These are phyloP conservation scores for Platorchestia sp. DNA, from an alignment of 1,140 invertebrate species.

Conservation along the genomic window DNA sequence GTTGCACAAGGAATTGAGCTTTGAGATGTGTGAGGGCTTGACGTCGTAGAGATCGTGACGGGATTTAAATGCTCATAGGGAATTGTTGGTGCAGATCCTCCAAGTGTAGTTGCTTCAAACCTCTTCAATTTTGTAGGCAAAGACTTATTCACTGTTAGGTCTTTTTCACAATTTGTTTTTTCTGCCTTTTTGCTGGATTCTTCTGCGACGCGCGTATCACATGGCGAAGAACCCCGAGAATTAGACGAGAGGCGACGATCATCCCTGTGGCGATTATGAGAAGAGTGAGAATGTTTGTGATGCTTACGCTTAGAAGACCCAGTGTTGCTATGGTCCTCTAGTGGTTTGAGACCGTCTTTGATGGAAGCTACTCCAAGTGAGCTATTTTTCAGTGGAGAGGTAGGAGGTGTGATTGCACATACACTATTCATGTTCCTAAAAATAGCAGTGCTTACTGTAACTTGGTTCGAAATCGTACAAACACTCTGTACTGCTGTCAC, in stretches of 20 bases:
- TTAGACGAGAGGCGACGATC: not conserved
- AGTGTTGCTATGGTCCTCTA: not conserved
- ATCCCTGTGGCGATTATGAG: not conserved
- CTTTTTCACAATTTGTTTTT: not conserved
- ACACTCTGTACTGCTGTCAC: not conserved
- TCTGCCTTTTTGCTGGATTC: not conserved
- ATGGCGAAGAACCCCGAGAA: not conserved
- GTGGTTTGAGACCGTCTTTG: not conserved
- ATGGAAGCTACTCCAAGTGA: not conserved
- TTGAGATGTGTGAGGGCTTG: not conserved
- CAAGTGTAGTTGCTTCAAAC: not conserved
- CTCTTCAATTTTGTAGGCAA: not conserved
- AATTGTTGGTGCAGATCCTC: not conserved
- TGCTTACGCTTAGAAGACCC: not conserved
- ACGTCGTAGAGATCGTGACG: not conserved
- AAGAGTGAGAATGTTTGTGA: not conserved
- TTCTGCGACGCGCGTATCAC: not conserved
- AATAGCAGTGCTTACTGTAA: not conserved
- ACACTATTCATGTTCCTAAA: conserved; percentile 47
- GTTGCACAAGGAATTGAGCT: not conserved
- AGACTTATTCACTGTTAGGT: not conserved
- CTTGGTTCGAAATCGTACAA: not conserved
- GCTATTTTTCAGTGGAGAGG: not conserved
- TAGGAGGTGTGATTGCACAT: conserved; percentile 35
- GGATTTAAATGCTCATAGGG: not conserved